Evolutionary conservation across 1,140 invertebrate genomes (phyloP).

Genomic region (Caerostris darwini): DNA sequence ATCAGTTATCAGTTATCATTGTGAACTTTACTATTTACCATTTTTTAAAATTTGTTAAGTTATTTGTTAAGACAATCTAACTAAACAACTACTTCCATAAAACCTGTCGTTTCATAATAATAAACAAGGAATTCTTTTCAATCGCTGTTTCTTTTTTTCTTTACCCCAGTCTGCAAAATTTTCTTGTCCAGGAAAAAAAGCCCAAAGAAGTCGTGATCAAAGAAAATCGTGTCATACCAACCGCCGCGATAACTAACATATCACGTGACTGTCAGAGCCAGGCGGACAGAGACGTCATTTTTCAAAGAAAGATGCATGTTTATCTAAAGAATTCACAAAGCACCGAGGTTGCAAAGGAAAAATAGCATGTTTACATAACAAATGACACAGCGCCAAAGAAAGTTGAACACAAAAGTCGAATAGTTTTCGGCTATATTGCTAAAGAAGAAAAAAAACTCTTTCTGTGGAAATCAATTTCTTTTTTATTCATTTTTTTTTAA

Average conservation of each 20-base stretch:
- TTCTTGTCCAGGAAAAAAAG: not conserved
- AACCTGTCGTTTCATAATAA: not conserved
- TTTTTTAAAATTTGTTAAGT: too few relatives aligned
- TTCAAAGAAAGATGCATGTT: conserved; percentile 34
- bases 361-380: conserved; percentile 30
- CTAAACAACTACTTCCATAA: not conserved
- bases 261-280: conserved; percentile 49
- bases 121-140: not conserved
- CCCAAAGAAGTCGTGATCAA: conserved; percentile 32
- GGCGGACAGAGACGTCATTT: not conserved
- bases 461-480: not conserved
- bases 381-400: conserved; percentile 9
- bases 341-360: not conserved
- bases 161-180: not conserved
- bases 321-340: conserved; percentile 33
- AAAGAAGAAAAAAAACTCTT: not conserved
- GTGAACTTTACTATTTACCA: too few relatives aligned
- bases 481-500: not conserved
- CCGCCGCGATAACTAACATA: conserved; percentile 9
- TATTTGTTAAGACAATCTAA: not conserved
- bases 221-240: conserved; percentile 8
- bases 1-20: too few relatives aligned
- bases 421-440: not conserved
- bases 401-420: conserved; percentile 20
- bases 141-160: not conserved